Conservation (phyloP, 2,797 vertebrate species). For the Sciaenops ocellatus region DNA sequence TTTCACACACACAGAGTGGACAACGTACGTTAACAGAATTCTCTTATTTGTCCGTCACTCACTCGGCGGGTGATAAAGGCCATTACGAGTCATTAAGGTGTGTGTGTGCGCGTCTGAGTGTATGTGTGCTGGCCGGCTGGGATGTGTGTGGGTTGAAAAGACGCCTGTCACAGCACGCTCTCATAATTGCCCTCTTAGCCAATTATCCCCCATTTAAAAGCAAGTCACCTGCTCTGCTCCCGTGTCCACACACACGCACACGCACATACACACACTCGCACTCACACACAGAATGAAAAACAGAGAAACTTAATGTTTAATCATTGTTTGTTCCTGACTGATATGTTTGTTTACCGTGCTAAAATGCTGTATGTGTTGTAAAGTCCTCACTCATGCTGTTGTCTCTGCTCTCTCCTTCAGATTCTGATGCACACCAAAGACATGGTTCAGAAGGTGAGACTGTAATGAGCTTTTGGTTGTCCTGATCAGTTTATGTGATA, state of each 20-base stretch:
- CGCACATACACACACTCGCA: slow-evolving; percentile 26
- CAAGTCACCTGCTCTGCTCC: slow-evolving; percentile 98
- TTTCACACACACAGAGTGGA: slow-evolving; percentile 43
- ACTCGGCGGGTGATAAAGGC: slow-evolving; percentile 93
- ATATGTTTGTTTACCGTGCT: slow-evolving; percentile 66
- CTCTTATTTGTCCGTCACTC: slow-evolving; percentile 78
- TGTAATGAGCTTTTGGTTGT: neutral
- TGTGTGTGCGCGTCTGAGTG: slow-evolving; percentile 67
- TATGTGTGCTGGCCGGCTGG: slow-evolving; percentile 80
- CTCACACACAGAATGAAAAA: slow-evolving; percentile 53
- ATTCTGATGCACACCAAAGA: slow-evolving; percentile 99
- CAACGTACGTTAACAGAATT: slow-evolving; percentile 72
- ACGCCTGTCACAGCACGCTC: slow-evolving; percentile 93
- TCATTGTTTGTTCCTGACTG: slow-evolving; percentile 89
- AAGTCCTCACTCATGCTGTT: slow-evolving; percentile 21
- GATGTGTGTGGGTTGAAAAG: slow-evolving; percentile 90
- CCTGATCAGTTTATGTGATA: neutral
- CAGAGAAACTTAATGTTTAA: slow-evolving; percentile 86
- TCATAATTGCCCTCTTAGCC: slow-evolving; percentile 99
- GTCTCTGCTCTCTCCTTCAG: slow-evolving; percentile 81
- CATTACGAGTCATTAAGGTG: slow-evolving; percentile 97
- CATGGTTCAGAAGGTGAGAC: slow-evolving; percentile 97
- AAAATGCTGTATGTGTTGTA: slow-evolving; percentile 13
- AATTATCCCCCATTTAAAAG: slow-evolving; percentile 97
- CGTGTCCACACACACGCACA: slow-evolving; percentile 61